These are phyloP conservation scores for Criorhina ranunculi DNA, from an alignment of 2,888 invertebrate genomes.

Conservation along the genomic window DNA sequence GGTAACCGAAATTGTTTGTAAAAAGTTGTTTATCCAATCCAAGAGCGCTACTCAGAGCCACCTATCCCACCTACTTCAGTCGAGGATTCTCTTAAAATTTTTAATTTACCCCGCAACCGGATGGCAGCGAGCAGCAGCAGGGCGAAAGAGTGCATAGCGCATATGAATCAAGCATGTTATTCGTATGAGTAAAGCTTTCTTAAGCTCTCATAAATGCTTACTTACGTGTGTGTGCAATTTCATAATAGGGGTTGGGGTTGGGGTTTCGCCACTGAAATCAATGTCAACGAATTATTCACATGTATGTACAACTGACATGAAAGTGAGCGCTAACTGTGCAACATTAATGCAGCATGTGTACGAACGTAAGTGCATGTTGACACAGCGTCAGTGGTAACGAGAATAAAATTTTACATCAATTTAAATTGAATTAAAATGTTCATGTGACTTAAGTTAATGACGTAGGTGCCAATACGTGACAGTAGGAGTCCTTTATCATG, in stretches of 20 bases:
- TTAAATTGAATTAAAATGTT: slow-evolving; percentile 41
- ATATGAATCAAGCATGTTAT: slow-evolving; percentile 1
- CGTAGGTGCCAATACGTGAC: neutral
- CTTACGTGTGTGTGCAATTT: slow-evolving; percentile 23
- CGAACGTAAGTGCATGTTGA: neutral
- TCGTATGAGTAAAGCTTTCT: slow-evolving; percentile 44
- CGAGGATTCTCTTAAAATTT: neutral
- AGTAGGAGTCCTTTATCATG: neutral
- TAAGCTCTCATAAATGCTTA: slow-evolving; percentile 43
- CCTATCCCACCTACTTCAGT: neutral
- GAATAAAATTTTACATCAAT: slow-evolving; percentile 12
- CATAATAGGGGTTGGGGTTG: neutral
- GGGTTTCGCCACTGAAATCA: slow-evolving; percentile 35
- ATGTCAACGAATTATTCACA: slow-evolving; percentile 15
- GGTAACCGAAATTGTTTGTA: neutral
- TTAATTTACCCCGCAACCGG: neutral
- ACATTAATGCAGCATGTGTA: neutral
- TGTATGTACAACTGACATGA: neutral
- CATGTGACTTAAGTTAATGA: slow-evolving; percentile 6
- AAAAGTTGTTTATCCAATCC: neutral
- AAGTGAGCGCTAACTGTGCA: slow-evolving; percentile 1
- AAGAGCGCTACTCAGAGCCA: neutral
- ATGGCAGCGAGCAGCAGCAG: neutral
- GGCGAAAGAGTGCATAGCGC: neutral
- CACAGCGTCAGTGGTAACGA: neutral